Evolutionary conservation across 1,140 invertebrate genomes (phyloP), one percentile per base, ranked within the genome.

Genomic region (Pseudachorutes palmiensis): DNA sequence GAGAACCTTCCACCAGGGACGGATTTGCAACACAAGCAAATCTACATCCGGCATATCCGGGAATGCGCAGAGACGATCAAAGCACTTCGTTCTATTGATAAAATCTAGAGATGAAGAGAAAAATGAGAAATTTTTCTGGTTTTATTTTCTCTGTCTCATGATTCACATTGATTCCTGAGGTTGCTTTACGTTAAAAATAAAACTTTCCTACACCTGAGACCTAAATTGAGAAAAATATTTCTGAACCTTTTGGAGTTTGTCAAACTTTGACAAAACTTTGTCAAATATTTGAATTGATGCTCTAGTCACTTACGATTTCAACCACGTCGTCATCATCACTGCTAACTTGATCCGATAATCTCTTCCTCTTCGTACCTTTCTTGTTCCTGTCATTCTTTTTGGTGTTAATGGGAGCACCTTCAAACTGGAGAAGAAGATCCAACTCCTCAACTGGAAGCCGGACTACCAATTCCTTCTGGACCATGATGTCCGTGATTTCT

Each of bases 361-460:
- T 62, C 64, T 22, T 65, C 45, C 1, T 26, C 55, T 31, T 60
- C 49, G n/a, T 58, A 28, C 5, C 29, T 58, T n/a, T 61, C 19
- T 14, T 61, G 12, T 26, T 29, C 14, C 30, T 29, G 32, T 12
- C 22, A 2, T 16, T 22, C 51, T 55, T 12, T 45, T 45, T 19
- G 36, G 9, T 45, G 9, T 9, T 12, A 45, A 45, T 45, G 9
- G 36, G 36, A 9, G 51, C 51, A 22, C 24, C 24, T 3, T 55
- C 24, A 22, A 55, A 55, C 58, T 66, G 58, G n/a, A 73, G 30
- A 12, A 67, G 66, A 2, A 74, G 65, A 19, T 71, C 65, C 2
- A 74, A 62, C 64, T 74, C 72, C 64, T 71, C 65, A 14, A 60
- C 16, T 1, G 72, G 72, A 1, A 74, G 57, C 3, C 72, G 45